Percentiles rank a stretch among this genome's conserved stretches.
phyloP scores from a whole-genome alignment of 1,140 invertebrate genomes.

The Calycopis cecrops region DNA sequence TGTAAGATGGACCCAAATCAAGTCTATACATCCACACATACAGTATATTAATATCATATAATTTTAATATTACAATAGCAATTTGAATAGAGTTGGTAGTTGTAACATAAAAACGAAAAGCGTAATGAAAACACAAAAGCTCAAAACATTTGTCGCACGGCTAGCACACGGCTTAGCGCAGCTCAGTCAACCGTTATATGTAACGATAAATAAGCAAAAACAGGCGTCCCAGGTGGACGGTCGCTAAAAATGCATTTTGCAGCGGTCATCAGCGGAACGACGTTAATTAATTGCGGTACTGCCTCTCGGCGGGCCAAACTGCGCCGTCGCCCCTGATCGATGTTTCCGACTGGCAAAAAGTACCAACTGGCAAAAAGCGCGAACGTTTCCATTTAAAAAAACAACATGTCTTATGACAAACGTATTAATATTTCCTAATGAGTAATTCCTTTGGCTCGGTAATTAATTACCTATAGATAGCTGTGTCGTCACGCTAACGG shows the following conservation, averaged over 20 bases:
- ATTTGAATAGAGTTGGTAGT: too few relatives aligned
- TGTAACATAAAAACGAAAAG: background rate
- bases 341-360: constrained; percentile 14
- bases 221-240: constrained; percentile 18
- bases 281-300: constrained; percentile 21
- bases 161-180: constrained; percentile 7
- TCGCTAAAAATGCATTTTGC: constrained; percentile 24
- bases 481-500: constrained; percentile 3
- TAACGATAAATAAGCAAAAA: constrained; percentile 20
- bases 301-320: constrained; percentile 16
- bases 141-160: constrained; percentile 14
- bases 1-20: too few relatives aligned
- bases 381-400: background rate
- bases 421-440: constrained; percentile 9
- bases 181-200: constrained; percentile 16
- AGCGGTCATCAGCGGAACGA: constrained; percentile 21
- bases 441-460: constrained; percentile 1
- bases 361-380: background rate
- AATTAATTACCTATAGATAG: constrained; percentile 10
- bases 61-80: too few relatives aligned
- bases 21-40: too few relatives aligned
- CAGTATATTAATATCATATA: too few relatives aligned
- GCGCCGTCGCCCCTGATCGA: constrained; percentile 19
- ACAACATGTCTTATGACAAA: background rate
- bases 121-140: constrained; percentile 8